phyloP scores from a whole-genome alignment of 2,797 vertebrate genomes.

The Knipowitschia caucasica region DNA sequence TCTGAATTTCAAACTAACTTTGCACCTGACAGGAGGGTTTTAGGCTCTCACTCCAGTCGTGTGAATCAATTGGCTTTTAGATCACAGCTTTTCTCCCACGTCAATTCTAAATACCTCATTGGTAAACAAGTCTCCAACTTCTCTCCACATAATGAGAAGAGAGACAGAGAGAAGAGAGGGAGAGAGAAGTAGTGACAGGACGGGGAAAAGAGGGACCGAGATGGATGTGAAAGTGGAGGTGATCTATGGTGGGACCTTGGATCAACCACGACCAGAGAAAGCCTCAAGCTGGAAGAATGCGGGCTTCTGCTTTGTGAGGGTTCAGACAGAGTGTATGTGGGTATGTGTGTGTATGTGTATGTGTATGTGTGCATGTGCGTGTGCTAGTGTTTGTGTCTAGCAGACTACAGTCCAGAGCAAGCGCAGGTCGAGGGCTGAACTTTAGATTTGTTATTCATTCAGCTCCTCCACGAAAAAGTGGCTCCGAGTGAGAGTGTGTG shows the following conservation, averaged over 20 bases:
- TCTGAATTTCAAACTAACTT: constrained; percentile 1
- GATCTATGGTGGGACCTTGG: constrained; percentile 55
- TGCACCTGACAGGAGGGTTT: too few species aligned
- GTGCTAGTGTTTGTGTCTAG: constrained; percentile 18
- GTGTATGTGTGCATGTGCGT: constrained; percentile 17
- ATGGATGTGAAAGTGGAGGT: constrained; percentile 22
- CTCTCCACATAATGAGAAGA: neutral
- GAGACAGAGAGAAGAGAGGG: constrained; percentile 7
- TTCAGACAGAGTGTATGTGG: constrained; percentile 43
- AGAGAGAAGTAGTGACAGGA: constrained; percentile 5
- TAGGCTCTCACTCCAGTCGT: constrained; percentile 57
- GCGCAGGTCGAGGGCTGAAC: constrained; percentile 38
- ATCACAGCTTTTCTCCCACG: constrained; percentile 2
- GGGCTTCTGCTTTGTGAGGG: constrained; percentile 52
- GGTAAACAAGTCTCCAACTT: constrained; percentile 2
- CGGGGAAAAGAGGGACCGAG: constrained; percentile 4
- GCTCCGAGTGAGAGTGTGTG: constrained; percentile 40
- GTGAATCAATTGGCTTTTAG: constrained; percentile 28
- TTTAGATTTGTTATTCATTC: constrained; percentile 65
- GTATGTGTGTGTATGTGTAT: constrained; percentile 23
- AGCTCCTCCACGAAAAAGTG: constrained; percentile 38
- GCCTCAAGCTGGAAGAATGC: constrained; percentile 57
- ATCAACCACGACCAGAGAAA: constrained; percentile 46
- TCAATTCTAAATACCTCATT: constrained; percentile 6
- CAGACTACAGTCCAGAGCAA: neutral